phyloP scores from a whole-genome alignment of 2,797 vertebrate genomes.

The Pseudochirops corinnae region DNA sequence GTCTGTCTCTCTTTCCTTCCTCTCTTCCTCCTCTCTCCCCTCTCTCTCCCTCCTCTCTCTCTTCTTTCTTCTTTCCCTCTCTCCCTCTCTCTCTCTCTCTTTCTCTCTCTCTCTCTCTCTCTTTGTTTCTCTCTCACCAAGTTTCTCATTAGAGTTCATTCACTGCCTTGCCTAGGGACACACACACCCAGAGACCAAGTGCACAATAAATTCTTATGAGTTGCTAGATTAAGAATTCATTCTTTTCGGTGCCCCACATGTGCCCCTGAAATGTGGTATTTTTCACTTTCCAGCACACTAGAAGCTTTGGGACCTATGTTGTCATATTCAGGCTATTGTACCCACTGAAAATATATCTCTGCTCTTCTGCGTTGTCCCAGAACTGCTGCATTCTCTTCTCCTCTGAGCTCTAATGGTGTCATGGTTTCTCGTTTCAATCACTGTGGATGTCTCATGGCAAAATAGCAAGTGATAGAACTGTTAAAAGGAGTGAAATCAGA shows the following conservation, averaged over 20 bases:
- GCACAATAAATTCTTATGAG: not conserved
- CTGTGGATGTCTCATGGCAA: not conserved
- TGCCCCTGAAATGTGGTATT: not conserved
- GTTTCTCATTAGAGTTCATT: no score
- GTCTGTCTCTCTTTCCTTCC: no score
- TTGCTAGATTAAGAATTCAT: not conserved
- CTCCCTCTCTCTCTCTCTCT: no score
- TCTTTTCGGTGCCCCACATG: not conserved
- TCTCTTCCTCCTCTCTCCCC: no score
- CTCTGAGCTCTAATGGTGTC: not conserved
- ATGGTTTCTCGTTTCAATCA: not conserved
- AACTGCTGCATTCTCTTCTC: not conserved
- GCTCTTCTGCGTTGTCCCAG: rapidly evolving
- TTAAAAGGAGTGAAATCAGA: not conserved
- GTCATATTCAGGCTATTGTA: not conserved
- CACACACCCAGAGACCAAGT: not conserved
- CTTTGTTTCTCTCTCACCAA: no score
- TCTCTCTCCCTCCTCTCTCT: no score
- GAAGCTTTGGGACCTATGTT: not conserved
- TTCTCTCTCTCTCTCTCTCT: no score
- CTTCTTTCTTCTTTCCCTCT: no score
- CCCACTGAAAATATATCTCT: not conserved
- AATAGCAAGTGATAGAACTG: not conserved
- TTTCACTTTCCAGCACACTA: not conserved
- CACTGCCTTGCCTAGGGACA: no score